Conservation (phyloP, 2,113 vertebrate species). For the Rhabdomys dilectus region DNA sequence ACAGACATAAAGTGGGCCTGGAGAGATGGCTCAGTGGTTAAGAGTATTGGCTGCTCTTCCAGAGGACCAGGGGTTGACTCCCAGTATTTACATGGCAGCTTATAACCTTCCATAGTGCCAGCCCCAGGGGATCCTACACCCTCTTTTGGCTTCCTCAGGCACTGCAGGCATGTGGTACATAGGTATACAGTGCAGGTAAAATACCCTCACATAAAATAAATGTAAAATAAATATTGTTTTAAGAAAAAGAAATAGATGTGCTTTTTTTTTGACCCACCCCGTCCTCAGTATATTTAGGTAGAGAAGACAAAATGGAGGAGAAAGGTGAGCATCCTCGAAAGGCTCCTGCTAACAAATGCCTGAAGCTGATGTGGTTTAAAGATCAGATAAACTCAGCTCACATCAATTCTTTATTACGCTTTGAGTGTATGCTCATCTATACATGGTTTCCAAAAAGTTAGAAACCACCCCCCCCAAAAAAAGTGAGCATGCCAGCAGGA, state of each 20-base stretch:
- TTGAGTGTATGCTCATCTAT: background rate
- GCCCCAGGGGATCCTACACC: background rate
- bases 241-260: background rate
- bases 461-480: background rate
- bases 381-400: background rate
- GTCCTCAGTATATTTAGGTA: background rate
- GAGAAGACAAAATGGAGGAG: background rate
- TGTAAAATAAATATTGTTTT: background rate
- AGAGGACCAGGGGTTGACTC: background rate
- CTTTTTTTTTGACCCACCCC: background rate
- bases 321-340: background rate
- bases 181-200: background rate
- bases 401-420: background rate
- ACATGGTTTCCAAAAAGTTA: slow-evolving; percentile 8
- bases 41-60: background rate
- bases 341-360: background rate
- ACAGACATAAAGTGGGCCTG: background rate
- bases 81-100: background rate
- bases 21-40: background rate
- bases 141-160: background rate
- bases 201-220: background rate
- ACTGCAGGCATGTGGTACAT: background rate
- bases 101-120: background rate
- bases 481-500: background rate
- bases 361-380: background rate